Base-by-base conservation (phyloP, 1,140 invertebrate species). In the Neodiprion pinetum region DNA sequence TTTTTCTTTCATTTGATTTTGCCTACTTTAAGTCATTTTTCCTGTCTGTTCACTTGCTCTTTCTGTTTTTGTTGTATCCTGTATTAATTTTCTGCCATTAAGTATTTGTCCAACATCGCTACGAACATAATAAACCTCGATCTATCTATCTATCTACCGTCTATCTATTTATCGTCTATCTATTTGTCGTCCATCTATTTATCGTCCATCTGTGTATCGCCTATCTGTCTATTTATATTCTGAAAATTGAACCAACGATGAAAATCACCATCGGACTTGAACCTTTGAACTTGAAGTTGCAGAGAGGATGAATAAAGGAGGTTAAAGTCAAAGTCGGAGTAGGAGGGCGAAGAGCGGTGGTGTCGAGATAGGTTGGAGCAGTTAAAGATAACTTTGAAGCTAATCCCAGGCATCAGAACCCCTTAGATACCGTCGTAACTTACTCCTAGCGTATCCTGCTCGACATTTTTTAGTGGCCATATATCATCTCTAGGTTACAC, bases 391-490 rank as follows among this genome's bases (percentile, higher is more conserved):
- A 77, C 79, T 78, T 79, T 78, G 74, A 81, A 77, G 70, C 76
- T 77, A 74, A 77, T 77, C 71, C 72, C 65, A 67, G 75, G 67
- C 53, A 68, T 61, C 73, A 21, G 69, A 61, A 72, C 71, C 70
- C 66, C 21, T 68, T 21, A 17, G 67, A n/a, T 49, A 40, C 71
- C 67, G 49, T 50, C 67, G 65, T 73, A 73, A 73, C 69, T 76
- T 12, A 72, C 72, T 40, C 47, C 17, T 12, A 70, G 7, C 17
- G 48, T 47, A 12, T 50, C 48, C 48, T 11, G 17, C 75, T 73
- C 74, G 76, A 80, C 75, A 76, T 72, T 79, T 79, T 81, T 81
- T 81, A 80, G 72, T 79, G 77, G 74, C 77, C 77, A 72, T 81
- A 80, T 80, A 81, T 80, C 77, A 80, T 73, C 69, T 67, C 65